A percentile compares a stretch with the other conserved stretches of the same genome.
These are phyloP conservation scores for Drosophila carrolli DNA, from an alignment of 1,140 invertebrate species.

Conservation along the genomic window DNA sequence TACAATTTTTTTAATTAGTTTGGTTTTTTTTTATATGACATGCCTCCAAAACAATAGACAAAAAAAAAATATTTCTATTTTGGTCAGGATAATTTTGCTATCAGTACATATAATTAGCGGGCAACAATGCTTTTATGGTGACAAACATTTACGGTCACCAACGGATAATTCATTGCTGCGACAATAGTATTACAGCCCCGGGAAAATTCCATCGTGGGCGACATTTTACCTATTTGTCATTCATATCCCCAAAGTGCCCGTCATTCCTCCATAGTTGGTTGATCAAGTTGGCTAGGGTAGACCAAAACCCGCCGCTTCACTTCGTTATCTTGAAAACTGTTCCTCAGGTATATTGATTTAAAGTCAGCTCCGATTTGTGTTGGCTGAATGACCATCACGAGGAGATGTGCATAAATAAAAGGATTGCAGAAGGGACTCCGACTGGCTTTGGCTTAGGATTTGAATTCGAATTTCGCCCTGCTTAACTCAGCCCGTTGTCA, in stretches of 20 bases:
- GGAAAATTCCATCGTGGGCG: conserved; percentile 22
- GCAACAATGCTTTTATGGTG: conserved; percentile 6
- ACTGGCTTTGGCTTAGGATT: conserved; percentile 16
- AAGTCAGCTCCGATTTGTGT: conserved; percentile 36
- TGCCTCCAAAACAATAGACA: too few species aligned
- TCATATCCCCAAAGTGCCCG: not conserved
- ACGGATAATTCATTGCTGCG: conserved; percentile 18
- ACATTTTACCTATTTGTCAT: conserved; percentile 7
- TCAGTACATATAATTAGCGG: conserved; percentile 12
- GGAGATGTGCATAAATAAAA: conserved; percentile 37
- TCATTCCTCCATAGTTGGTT: not conserved
- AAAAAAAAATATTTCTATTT: not conserved
- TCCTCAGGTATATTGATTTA: conserved; percentile 28
- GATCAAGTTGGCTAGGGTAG: too few species aligned
- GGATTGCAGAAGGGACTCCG: conserved; percentile 19
- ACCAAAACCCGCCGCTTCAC: too few species aligned
- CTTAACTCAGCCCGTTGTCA: conserved; percentile 41
- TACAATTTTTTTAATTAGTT: not conserved
- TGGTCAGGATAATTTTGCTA: not conserved
- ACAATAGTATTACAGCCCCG: conserved; percentile 5
- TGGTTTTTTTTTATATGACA: not conserved
- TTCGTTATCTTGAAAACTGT: not conserved
- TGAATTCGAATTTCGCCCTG: conserved; percentile 26
- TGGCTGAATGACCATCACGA: conserved; percentile 20
- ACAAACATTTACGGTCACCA: not conserved